Base-by-base conservation (phyloP, 1,140 invertebrate genomes). In the Drosophila lacteicornis region DNA sequence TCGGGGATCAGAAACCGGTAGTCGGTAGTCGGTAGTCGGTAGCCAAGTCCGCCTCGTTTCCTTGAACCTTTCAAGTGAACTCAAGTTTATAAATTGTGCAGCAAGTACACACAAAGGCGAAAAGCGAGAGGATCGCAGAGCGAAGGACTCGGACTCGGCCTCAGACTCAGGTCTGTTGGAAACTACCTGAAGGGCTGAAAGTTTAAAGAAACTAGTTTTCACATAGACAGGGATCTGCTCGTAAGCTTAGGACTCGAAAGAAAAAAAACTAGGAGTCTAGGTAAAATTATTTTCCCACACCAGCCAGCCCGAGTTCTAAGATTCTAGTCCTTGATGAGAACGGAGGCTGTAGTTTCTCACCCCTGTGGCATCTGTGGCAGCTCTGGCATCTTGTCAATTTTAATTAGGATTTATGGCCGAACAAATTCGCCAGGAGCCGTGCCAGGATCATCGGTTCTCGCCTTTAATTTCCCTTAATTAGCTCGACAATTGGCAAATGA, bases 51-150 rank as follows among this genome's bases (percentile, higher is more conserved):
- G 25, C 53, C 53, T 22, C 36, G 85, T 88, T 90, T 76, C 86
- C 85, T 90, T 90, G 85, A 90, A 90, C 85, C 84, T 85, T 85
- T 90, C 75, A 91, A 90, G 85, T 90, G 86, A 90, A 90, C 85
- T 90, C 86, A 90, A 91, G 86, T 90, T 90, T 91, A 77, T 91
- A 91, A 91, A 91, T 85, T 90, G 86, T 85, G 79, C 68, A 79
- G 82, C 85, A 85, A 79, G 81, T 85, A 88, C 84, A 80, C 65
- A 80, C 70, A 74, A 61, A 67, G 36, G 38, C 53, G 13, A 40
- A 55, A 38, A 33, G 17, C 27, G n/a, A 17, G n/a, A 33, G 30
- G 50, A 33, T 51, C n/a, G 50, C 27, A 12, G 8, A 13, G 36
- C 19, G 15, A 55, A 38, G 43, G 55, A 33, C 45, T 61, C 69